Evolutionary conservation across 2,888 invertebrate species (phyloP), one percentile per base, ranked within the genome.

Genomic region (Drosophila cyrtoloma): DNA sequence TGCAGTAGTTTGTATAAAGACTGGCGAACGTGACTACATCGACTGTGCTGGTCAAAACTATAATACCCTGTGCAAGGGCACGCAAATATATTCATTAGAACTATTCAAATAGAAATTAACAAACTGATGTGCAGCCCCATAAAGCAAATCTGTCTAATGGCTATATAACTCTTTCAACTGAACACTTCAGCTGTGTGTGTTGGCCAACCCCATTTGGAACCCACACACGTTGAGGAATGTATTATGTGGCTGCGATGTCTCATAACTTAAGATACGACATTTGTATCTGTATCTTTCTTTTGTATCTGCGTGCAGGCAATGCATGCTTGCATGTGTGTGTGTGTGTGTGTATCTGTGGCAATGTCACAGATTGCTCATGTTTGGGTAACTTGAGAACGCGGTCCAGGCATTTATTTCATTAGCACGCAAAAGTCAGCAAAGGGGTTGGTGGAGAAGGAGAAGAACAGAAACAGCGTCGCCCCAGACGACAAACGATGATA

Each of bases 341-440:
- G n/a, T 22, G 42, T 42, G 19, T 62, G 39, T 19, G n/a, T 47
- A 47, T 16, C 16, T 61, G 61, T 65, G 75, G 79, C 77, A 73
- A 75, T 90, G 90, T 80, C 90, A 81, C 90, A 78, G 71, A 85
- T 87, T 86, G 83, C 77, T 87, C 85, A 87, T 83, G 81, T 74
- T 78, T 66, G 77, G 75, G 84, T 90, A 88, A 88, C 87, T 86
- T 90, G 91, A 88, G 89, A 81, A 63, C 70, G 71, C 63, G 67
- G 84, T 81, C 89, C 80, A 86, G 89, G 77, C 90, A 90, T 87
- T 90, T 89, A 82, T 88, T 90, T 89, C 89, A 88, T 90, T 90
- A 90, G 82, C 90, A 83, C 83, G 82, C 82, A 61, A 79, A 72
- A 62, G 69, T 44, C 69, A 62, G 68, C 60, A 50, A 74, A 56